Conservation (phyloP, 2,888 invertebrate species). For the Nemotelus pantherinus region DNA sequence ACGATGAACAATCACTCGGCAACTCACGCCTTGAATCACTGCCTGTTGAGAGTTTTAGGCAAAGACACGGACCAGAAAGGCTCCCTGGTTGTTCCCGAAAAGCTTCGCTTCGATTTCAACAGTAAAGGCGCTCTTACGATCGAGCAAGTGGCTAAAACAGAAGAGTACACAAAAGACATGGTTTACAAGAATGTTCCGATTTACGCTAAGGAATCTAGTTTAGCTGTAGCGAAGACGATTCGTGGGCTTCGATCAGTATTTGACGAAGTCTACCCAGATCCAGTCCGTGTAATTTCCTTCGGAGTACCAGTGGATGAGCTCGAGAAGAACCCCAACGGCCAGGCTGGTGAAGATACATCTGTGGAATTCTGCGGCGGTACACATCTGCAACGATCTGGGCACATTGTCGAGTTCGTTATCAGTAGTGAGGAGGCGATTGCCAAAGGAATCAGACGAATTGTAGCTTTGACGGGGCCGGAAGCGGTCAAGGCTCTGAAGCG, state of each 20-base stretch:
- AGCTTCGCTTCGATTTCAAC: slow-evolving; percentile 96
- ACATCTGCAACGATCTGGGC: slow-evolving; percentile 89
- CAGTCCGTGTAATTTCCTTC: slow-evolving; percentile 91
- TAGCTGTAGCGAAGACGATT: slow-evolving; percentile 89
- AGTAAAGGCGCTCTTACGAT: slow-evolving; percentile 91
- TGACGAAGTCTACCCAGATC: slow-evolving; percentile 98
- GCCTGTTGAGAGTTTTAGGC: slow-evolving; percentile 87
- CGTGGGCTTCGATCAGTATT: slow-evolving; percentile 96
- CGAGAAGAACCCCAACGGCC: slow-evolving; percentile 84
- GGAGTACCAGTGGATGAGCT: slow-evolving; percentile 92
- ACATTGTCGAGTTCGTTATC: slow-evolving; percentile 95
- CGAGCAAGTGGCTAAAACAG: slow-evolving; percentile 87
- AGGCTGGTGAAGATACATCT: slow-evolving; percentile 84
- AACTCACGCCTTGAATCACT: slow-evolving; percentile 96
- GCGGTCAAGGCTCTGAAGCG: slow-evolving; percentile 87
- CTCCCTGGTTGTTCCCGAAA: slow-evolving; percentile 96
- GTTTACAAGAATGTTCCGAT: slow-evolving; percentile 81
- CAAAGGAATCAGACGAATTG: slow-evolving; percentile 96
- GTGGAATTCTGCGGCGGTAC: slow-evolving; percentile 99
- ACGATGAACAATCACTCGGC: slow-evolving; percentile 99
- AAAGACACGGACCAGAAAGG: slow-evolving; percentile 95
- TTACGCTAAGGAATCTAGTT: slow-evolving; percentile 85
- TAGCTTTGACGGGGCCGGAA: slow-evolving; percentile 95
- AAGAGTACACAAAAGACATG: slow-evolving; percentile 80
- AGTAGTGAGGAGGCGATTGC: slow-evolving; percentile 98